phyloP scores from a whole-genome alignment of 2,888 invertebrate genomes.

The Mimas tiliae region DNA sequence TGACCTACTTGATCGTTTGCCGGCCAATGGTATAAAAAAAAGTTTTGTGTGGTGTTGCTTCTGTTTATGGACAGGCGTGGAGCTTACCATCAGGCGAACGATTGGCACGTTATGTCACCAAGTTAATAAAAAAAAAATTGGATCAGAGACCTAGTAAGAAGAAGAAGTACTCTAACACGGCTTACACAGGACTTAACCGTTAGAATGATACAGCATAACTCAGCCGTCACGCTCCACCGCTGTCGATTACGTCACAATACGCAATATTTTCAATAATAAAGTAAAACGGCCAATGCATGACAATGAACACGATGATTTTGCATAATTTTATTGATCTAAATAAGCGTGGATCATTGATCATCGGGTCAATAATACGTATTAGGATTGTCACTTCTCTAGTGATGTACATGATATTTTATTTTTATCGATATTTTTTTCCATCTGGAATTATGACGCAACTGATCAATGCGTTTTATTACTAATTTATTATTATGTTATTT shows the following conservation, averaged over 20 bases:
- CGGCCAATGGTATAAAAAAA: too few species aligned
- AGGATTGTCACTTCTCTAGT: constrained; percentile 66
- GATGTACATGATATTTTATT: constrained; percentile 38
- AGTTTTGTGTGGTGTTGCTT: too few species aligned
- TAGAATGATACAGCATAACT: constrained; percentile 39
- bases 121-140: too few species aligned
- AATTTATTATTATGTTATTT: too few species aligned
- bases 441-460: too few species aligned
- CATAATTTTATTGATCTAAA: constrained; percentile 83
- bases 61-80: too few species aligned
- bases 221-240: constrained; percentile 37
- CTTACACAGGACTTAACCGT: constrained; percentile 27
- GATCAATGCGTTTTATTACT: too few species aligned
- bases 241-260: constrained; percentile 42
- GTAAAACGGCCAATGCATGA: constrained; percentile 71
- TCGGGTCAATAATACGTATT: constrained; percentile 74
- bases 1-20: too few species aligned
- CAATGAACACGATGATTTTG: constrained; percentile 77
- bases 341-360: constrained; percentile 81
- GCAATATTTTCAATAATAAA: constrained; percentile 55
- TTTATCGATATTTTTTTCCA: constrained; percentile 35
- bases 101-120: too few species aligned
- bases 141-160: too few species aligned
- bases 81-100: too few species aligned
- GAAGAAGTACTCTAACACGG: neutral